Conservation (phyloP, 2,888 invertebrate species). For the Pedicia rivosa region DNA sequence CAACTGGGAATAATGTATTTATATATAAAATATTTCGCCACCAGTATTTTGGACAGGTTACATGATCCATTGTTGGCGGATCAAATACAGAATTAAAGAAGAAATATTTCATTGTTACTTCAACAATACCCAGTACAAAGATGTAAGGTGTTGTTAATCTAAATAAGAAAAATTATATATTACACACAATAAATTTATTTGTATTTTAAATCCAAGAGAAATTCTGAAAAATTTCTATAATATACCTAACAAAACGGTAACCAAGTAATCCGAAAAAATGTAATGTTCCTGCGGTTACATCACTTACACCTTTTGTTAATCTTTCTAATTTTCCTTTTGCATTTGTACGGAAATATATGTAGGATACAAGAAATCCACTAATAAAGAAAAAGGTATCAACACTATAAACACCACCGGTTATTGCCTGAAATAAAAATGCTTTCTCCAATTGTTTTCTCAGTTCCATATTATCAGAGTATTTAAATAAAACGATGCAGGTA, state of each 20-base stretch:
- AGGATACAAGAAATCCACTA: conserved; percentile 72
- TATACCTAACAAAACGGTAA: conserved; percentile 63
- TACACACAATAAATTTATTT: no score
- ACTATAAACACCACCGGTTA: conserved; percentile 63
- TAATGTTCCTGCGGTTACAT: conserved; percentile 42
- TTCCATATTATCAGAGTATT: conserved; percentile 72
- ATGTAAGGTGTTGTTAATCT: conserved; percentile 69
- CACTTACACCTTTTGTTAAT: conserved; percentile 44
- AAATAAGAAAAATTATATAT: no score
- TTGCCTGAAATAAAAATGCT: conserved; percentile 63
- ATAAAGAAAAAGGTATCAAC: conserved; percentile 74
- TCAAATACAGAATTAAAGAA: conserved; percentile 68
- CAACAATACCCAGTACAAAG: conserved; percentile 66
- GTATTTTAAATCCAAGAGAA: no score
- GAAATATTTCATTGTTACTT: conserved; percentile 78
- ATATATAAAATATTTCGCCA: conserved; percentile 78
- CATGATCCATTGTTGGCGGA: conserved; percentile 63
- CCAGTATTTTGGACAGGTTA: conserved; percentile 73
- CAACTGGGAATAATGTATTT: conserved; percentile 69
- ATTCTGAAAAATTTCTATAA: no score
- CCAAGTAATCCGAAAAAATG: conserved; percentile 62
- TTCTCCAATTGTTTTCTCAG: conserved; percentile 53
- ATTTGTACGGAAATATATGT: conserved; percentile 66
- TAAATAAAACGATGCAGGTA: conserved; percentile 64
- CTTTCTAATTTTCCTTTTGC: conserved; percentile 54